Evolutionary conservation across 2,113 vertebrate genomes (phyloP), one percentile per base, ranked within the genome.

Genomic region (Nesoenas mayeri): DNA sequence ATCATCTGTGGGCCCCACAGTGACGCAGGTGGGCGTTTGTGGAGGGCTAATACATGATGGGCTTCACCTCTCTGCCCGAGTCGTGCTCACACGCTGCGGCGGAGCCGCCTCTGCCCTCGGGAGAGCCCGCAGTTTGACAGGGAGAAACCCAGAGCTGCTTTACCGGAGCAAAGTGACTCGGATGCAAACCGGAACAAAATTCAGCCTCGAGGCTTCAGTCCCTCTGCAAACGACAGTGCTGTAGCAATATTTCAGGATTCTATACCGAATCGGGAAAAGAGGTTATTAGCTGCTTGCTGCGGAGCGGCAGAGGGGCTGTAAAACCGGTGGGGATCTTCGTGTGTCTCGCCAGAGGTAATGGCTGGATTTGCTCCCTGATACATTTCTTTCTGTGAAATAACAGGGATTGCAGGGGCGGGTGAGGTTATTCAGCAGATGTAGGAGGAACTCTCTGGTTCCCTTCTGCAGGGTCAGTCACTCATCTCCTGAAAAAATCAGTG

Each of bases 1-100:
- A 15, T 22, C 32, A 12, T 51, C 48, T 0, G 0, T 34, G 66
- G 25, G 26, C 9, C 40, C 47, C 0, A 0, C 22, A 9, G 54
- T 4, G 8, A 18, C 20, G 9, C 53, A 11, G 73, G 6, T 53
- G 9, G 1, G 6, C 6, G 34, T 2, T 29, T 18, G 44, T 1
- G 61, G 32, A 65, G 32, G 54, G 26, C 10, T 40, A 6, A 10
- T 13, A 4, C 5, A 22, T 13, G 28, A 8, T 32, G 34, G 60
- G 40, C 51, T 71, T 80, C 62, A 15, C 14, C 36, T 32, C 13
- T 71, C 28, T 5, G 5, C 16, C 11, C 1, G 5, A 13, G 12
- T 12, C 0, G 0, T 14, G 24, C 44, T 9, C 25, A 11, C 0
- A 14, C 0, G 0, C 15, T 54, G 10, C 50, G 17, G 28, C 38